Evolutionary conservation across 1,140 invertebrate species (phyloP), one percentile per base, ranked within the genome.

Genomic region (Penaeus chinensis): DNA sequence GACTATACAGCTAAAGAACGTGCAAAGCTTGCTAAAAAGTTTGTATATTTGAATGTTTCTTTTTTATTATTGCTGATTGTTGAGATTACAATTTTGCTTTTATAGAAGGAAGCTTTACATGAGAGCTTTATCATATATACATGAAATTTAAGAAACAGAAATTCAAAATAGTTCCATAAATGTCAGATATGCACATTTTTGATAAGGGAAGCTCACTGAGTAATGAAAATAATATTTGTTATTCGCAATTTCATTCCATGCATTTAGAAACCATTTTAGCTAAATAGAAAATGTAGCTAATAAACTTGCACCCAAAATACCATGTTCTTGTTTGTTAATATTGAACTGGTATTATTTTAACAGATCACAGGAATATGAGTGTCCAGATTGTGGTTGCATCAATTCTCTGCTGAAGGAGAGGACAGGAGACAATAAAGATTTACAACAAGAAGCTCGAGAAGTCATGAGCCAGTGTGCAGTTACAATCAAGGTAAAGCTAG

Each of bases 1-100:
- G 96, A 99, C 91, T 98, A 98, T 91, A 95, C 95, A 18, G 92
- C 95, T 65, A 95, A 96, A 87, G 97, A 98, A 92, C 93, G 98
- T 90, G 95, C 95, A 91, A 92, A 93, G 81, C 93, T 99, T 79
- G 97, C 98, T 11, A 90, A 87, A 84, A 90, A 83, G 89, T 89
- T 19, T 54, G 84, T 84, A 37, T 37, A 27, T 37, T 74, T 16
- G 54, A 80, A 62, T 61, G 18, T 32, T 78, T 37, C 20, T 42
- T n/a, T 22, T 60, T n/a, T 27, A 8, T 37, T 85, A 47, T 24
- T 65, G 27, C 27, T 2, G 54, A 19, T 66, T 22, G 20, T 82
- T n/a, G 18, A 16, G 32, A 42, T 82, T 16, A 18, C 3, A 24
- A n/a, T 22, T 16, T 54, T 71, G 37, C 20, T 83, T 3, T 32